A percentile compares a stretch with the other conserved stretches of the same genome.
Evolutionary conservation across 2,888 invertebrate genomes (phyloP).

Genomic region (Oeneis ivallda): DNA sequence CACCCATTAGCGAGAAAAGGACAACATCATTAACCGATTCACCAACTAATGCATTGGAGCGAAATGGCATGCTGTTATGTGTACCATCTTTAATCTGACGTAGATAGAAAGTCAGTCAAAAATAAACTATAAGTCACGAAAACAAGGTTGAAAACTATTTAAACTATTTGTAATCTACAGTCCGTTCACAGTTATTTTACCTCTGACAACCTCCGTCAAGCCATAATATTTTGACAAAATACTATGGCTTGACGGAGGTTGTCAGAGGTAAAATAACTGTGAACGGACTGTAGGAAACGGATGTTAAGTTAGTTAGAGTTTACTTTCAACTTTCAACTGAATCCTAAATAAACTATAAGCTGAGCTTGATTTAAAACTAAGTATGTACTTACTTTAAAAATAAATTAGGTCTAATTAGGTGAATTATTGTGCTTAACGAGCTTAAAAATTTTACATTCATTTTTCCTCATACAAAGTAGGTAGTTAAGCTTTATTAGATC

Average conservation of each 20-base stretch:
- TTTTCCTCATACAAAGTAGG: not conserved
- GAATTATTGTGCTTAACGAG: not conserved
- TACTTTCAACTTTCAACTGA: not conserved
- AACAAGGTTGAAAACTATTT: too few species aligned
- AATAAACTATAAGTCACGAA: not conserved
- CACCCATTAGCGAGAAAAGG: conserved; percentile 25
- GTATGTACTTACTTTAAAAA: not conserved
- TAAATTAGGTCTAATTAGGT: not conserved
- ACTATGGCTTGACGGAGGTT: too few species aligned
- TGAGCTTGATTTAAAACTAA: not conserved
- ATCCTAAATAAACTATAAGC: too few species aligned
- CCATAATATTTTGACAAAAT: too few species aligned
- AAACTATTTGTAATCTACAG: too few species aligned
- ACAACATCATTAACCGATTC: conserved; percentile 26
- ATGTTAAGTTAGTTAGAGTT: not conserved
- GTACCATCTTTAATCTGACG: conserved; percentile 12
- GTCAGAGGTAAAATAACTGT: too few species aligned
- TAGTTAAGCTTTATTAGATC: too few species aligned
- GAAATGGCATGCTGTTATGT: conserved; percentile 22
- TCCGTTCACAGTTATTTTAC: too few species aligned
- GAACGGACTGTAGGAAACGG: too few species aligned
- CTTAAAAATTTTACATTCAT: not conserved
- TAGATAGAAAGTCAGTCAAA: conserved; percentile 4
- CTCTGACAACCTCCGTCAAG: too few species aligned
- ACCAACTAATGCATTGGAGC: conserved; percentile 19